Conservation (phyloP, 2,797 vertebrate species). For the Hemitrygon akajei region DNA sequence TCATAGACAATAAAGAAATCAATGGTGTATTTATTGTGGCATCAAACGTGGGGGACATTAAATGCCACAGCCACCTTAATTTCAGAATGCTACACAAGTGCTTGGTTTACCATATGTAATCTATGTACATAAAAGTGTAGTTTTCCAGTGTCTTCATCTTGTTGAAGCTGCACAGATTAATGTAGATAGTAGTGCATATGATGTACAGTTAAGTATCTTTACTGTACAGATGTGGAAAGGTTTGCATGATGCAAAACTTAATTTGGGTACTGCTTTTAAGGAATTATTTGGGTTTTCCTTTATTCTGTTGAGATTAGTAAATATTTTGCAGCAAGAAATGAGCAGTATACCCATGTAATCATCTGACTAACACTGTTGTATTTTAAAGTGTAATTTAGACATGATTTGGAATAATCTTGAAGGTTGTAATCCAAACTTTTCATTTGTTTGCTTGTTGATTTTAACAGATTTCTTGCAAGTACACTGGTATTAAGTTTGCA, state of each 20-base stretch:
- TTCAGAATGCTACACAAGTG: constrained; percentile 69
- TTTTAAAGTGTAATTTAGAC: constrained; percentile 69
- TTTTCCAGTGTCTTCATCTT: constrained; percentile 65
- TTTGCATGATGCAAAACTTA: constrained; percentile 51
- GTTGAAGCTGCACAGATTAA: constrained; percentile 62
- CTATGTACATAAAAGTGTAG: constrained; percentile 85
- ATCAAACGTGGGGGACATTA: constrained; percentile 55
- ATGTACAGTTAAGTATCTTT: constrained; percentile 43
- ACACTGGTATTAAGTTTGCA: constrained; percentile 93
- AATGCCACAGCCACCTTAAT: constrained; percentile 62
- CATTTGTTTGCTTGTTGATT: constrained; percentile 65
- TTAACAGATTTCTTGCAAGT: constrained; percentile 70
- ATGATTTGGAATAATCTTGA: constrained; percentile 64
- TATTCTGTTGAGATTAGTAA: constrained; percentile 51
- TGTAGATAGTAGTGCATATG: constrained; percentile 76
- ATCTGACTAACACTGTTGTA: constrained; percentile 63
- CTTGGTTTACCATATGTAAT: constrained; percentile 84
- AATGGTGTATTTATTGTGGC: constrained; percentile 79
- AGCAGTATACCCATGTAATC: constrained; percentile 57
- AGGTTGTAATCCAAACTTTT: constrained; percentile 61
- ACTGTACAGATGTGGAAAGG: constrained; percentile 63
- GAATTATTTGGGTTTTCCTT: constrained; percentile 51
- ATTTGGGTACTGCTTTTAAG: constrained; percentile 60
- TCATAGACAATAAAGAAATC: constrained; percentile 42
- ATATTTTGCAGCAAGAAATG: constrained; percentile 57